These are phyloP conservation scores for Rhinella marina DNA, from an alignment of 2,797 vertebrate species.

Conservation along the genomic window DNA sequence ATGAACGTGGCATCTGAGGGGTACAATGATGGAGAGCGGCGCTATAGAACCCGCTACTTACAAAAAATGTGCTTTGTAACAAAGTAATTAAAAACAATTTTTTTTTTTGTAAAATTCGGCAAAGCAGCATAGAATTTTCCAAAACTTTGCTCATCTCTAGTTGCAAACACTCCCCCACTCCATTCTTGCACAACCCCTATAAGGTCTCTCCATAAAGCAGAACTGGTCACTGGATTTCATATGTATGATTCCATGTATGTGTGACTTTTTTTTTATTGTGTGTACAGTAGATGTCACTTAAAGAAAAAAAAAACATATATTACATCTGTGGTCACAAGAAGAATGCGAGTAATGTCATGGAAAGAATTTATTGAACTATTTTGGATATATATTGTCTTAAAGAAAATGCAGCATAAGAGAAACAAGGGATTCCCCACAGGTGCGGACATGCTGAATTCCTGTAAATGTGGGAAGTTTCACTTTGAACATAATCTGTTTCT, in stretches of 20 bases:
- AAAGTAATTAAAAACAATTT: no score
- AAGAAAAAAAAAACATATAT: neutral
- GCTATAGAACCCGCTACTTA: no score
- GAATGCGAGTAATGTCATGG: conserved; percentile 36
- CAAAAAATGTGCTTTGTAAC: no score
- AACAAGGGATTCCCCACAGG: conserved; percentile 41
- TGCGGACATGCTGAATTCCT: conserved; percentile 44
- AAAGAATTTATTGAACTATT: conserved; percentile 21
- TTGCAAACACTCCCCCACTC: no score
- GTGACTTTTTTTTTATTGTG: neutral
- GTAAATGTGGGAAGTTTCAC: conserved; percentile 38
- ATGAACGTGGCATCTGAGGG: no score
- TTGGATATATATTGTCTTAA: conserved; percentile 22
- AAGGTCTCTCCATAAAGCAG: neutral
- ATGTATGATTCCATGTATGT: neutral
- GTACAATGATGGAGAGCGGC: no score
- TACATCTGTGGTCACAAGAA: conserved; percentile 2
- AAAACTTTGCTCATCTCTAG: no score
- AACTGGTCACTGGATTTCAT: neutral
- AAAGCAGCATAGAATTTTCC: no score
- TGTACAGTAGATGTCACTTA: neutral
- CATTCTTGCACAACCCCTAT: no score
- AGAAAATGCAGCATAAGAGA: conserved; percentile 23
- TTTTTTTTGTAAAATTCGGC: no score
- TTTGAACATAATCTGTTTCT: conserved; percentile 34